phyloP scores from a whole-genome alignment of 2,888 invertebrate species.

The Teleogryllus oceanicus region DNA sequence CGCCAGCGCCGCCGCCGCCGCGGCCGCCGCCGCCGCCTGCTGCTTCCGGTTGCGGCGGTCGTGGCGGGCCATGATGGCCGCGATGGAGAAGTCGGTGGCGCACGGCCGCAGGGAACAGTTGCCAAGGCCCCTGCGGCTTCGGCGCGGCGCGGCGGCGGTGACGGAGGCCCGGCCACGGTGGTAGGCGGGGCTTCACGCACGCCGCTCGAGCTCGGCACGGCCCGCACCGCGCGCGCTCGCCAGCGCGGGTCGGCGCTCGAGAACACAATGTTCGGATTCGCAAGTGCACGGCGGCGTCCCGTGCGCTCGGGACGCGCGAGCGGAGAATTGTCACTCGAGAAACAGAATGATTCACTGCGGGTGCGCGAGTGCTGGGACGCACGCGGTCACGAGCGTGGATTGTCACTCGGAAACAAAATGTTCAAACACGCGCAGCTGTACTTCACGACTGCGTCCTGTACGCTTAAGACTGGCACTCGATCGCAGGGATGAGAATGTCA shows the following conservation, averaged over 20 bases:
- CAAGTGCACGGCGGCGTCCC: no score
- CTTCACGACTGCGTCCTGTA: no score
- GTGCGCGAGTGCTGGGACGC: no score
- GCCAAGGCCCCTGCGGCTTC: not conserved
- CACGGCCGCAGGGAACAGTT: slow-evolving; percentile 56
- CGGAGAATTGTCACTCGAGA: no score
- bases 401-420: no score
- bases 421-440: no score
- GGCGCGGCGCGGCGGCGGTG: not conserved
- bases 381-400: no score
- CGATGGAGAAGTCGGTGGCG: slow-evolving; percentile 94
- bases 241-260: not conserved
- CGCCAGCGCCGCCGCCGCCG: not conserved
- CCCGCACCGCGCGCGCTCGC: not conserved
- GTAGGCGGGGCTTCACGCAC: not conserved
- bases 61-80: slow-evolving; percentile 86
- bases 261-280: no score
- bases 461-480: no score
- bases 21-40: slow-evolving; percentile 20
- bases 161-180: not conserved
- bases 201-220: not conserved
- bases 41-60: slow-evolving; percentile 43
- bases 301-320: no score
- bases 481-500: no score
- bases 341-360: no score